Conservation (phyloP, 2,888 invertebrate species). For the Brassicogethes aeneus region DNA sequence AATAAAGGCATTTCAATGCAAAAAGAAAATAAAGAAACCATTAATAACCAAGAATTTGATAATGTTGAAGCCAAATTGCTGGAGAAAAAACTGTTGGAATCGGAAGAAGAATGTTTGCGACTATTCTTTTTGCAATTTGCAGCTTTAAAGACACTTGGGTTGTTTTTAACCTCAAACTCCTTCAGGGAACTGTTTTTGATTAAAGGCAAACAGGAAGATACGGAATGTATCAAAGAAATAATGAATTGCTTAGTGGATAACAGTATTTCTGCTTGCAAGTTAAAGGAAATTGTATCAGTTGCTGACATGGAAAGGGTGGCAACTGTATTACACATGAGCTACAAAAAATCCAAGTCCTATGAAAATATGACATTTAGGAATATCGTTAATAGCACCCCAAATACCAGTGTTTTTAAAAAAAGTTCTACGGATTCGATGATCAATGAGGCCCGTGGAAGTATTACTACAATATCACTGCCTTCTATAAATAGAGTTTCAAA, state of each 20-base stretch:
- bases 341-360: constrained; percentile 33
- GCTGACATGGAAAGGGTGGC: constrained; percentile 44
- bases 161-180: constrained; percentile 44
- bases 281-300: constrained; percentile 39
- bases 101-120: constrained; percentile 42
- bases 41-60: constrained; percentile 14
- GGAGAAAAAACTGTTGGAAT: constrained; percentile 37
- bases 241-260: constrained; percentile 40
- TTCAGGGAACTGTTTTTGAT: constrained; percentile 49
- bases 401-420: too few relatives aligned
- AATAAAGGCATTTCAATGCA: constrained; percentile 19
- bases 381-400: neutral
- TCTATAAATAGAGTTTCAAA: neutral
- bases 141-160: constrained; percentile 47
- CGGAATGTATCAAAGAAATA: constrained; percentile 32
- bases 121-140: constrained; percentile 47
- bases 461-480: too few relatives aligned
- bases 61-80: constrained; percentile 27
- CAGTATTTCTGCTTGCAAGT: constrained; percentile 41
- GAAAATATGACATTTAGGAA: constrained; percentile 19
- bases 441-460: too few relatives aligned
- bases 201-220: constrained; percentile 18
- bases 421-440: too few relatives aligned
- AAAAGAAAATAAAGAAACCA: constrained; percentile 14
- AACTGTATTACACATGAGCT: constrained; percentile 40